Percentiles rank a stretch among this genome's conserved stretches.
Conservation (phyloP, 2,888 invertebrate genomes). For the Nemoura dubitans region DNA sequence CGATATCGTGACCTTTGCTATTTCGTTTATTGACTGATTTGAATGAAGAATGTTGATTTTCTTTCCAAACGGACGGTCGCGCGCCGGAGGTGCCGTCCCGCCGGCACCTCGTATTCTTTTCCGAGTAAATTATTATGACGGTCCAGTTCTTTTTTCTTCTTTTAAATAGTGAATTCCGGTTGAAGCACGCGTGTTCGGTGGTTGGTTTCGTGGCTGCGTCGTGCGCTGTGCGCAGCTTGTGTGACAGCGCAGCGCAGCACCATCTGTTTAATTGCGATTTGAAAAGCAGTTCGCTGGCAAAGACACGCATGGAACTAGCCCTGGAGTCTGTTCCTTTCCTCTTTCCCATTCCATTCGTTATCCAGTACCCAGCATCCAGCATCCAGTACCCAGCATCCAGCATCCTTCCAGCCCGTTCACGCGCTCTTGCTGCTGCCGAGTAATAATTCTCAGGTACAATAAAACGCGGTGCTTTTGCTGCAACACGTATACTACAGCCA, state of each 20-base stretch:
- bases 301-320: background rate
- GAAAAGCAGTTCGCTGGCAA: background rate
- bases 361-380: no score
- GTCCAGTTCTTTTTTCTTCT: background rate
- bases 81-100: background rate
- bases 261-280: background rate
- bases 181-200: background rate
- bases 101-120: background rate
- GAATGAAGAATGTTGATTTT: slow-evolving; percentile 20
- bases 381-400: no score
- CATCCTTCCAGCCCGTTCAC: no score
- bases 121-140: background rate
- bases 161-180: background rate
- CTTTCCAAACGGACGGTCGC: background rate
- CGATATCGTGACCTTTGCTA: background rate
- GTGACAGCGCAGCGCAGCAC: background rate
- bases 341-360: no score
- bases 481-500: background rate
- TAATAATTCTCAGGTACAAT: no score
- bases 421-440: no score
- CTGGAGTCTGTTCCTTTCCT: no score
- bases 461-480: background rate
- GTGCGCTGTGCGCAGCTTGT: background rate
- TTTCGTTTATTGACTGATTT: slow-evolving; percentile 17
- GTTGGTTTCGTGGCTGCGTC: background rate